A percentile compares a stretch with the other conserved stretches of the same genome.
Conservation (phyloP, 2,797 vertebrate genomes). For the Anabas testudineus region DNA sequence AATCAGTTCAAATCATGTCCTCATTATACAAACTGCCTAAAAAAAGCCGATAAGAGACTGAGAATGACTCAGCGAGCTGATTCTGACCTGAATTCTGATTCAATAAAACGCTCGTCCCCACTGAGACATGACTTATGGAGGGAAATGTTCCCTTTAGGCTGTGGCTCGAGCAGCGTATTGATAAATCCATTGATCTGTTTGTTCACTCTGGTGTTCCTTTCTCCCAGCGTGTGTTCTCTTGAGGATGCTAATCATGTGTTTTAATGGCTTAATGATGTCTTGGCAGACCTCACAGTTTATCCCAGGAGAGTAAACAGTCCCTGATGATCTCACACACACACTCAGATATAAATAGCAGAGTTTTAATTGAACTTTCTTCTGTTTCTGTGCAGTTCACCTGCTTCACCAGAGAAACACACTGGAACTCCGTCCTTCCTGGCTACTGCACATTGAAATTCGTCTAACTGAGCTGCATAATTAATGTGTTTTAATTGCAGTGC, state of each 20-base stretch:
- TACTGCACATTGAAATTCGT: conserved; percentile 10
- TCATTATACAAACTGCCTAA: background rate
- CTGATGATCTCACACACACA: conserved; percentile 38
- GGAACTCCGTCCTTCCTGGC: conserved; percentile 11
- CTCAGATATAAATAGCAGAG: conserved; percentile 21
- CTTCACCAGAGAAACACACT: background rate
- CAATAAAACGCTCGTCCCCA: background rate
- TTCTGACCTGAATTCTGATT: background rate
- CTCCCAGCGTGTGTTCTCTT: conserved; percentile 51
- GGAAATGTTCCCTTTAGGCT: conserved; percentile 41
- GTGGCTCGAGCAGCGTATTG: conserved; percentile 45
- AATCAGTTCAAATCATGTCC: no score
- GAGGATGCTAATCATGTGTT: conserved; percentile 70
- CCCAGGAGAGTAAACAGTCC: conserved; percentile 59
- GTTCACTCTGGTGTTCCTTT: conserved; percentile 48
- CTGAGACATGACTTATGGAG: conserved; percentile 20
- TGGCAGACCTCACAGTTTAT: conserved; percentile 61
- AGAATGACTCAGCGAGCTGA: no score
- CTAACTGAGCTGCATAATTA: conserved; percentile 76
- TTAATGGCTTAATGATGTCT: conserved; percentile 81
- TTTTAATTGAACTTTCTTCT: conserved; percentile 58
- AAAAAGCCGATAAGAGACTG: background rate
- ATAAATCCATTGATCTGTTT: conserved; percentile 70
- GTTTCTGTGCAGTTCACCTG: background rate
- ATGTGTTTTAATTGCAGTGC: conserved; percentile 85